A percentile compares a stretch with the other conserved stretches of the same genome.
Evolutionary conservation across 2,888 invertebrate species (phyloP).

Genomic region (Notodonta dromedarius): DNA sequence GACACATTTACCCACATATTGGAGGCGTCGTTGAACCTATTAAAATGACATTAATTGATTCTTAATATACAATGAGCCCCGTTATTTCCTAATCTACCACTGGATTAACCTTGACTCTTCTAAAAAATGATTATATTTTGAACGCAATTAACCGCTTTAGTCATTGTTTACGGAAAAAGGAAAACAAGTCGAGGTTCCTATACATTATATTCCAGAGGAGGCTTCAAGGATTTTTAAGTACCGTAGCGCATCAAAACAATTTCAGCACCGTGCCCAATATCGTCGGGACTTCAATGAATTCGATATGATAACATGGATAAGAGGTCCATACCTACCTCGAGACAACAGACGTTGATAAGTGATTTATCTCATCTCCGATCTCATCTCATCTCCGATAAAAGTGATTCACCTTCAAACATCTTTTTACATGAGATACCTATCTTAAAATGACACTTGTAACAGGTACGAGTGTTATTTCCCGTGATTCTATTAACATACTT

Average conservation of each 20-base stretch:
- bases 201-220: too few species aligned
- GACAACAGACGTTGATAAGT: not conserved
- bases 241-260: too few species aligned
- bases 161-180: not conserved
- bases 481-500: not conserved
- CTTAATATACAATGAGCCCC: not conserved
- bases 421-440: not conserved
- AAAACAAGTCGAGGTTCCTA: not conserved
- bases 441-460: not conserved
- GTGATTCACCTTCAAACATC: not conserved
- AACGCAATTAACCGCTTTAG: not conserved
- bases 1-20: slow-evolving; percentile 44
- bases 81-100: slow-evolving; percentile 10
- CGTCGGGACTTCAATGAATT: too few species aligned
- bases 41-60: slow-evolving; percentile 13
- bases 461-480: not conserved
- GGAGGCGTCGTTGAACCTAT: slow-evolving; percentile 23
- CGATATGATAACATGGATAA: not conserved
- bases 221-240: too few species aligned
- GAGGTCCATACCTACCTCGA: not conserved
- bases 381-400: not conserved
- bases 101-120: not conserved
- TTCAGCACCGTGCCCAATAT: too few species aligned
- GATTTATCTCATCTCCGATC: not conserved
- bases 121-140: not conserved